Percentiles rank a stretch among this genome's conserved stretches.
Conservation (phyloP, 1,140 invertebrate species). For the Drosophila parvula region DNA sequence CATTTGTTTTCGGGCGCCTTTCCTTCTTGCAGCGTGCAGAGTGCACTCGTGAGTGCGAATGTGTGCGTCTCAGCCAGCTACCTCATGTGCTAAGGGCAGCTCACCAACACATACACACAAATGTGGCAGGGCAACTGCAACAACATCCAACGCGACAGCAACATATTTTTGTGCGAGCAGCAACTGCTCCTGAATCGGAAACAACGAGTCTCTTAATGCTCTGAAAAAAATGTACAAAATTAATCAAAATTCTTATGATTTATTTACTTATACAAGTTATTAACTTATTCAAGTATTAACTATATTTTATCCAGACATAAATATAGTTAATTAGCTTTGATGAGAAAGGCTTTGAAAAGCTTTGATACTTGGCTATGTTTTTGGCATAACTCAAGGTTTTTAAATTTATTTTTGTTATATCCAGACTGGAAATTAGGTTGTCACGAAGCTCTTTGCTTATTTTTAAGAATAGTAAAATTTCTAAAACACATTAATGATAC, state of each 20-base stretch:
- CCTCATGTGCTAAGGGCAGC: slow-evolving; percentile 66
- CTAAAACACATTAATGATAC: too few relatives aligned
- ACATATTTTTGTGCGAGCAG: slow-evolving; percentile 67
- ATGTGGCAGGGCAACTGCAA: slow-evolving; percentile 52
- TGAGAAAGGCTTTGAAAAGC: too few relatives aligned
- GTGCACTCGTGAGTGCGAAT: slow-evolving; percentile 29
- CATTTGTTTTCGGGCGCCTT: slow-evolving; percentile 76
- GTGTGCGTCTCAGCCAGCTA: slow-evolving; percentile 42
- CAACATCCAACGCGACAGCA: slow-evolving; percentile 58
- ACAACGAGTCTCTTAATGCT: slow-evolving; percentile 1
- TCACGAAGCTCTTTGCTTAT: too few relatives aligned
- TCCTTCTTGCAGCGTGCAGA: slow-evolving; percentile 41
- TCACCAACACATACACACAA: slow-evolving; percentile 20
- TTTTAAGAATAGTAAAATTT: too few relatives aligned
- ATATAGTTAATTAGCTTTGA: too few relatives aligned
- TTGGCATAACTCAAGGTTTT: too few relatives aligned
- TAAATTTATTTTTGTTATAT: too few relatives aligned
- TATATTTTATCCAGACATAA: too few relatives aligned
- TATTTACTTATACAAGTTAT: neutral
- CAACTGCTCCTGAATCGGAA: slow-evolving; percentile 36
- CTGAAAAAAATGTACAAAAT: neutral
- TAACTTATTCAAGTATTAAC: neutral
- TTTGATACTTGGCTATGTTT: too few relatives aligned
- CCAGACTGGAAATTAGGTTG: too few relatives aligned
- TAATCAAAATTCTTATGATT: neutral